Base-by-base conservation (phyloP, 2,113 vertebrate species). In the Sturnira hondurensis region DNA sequence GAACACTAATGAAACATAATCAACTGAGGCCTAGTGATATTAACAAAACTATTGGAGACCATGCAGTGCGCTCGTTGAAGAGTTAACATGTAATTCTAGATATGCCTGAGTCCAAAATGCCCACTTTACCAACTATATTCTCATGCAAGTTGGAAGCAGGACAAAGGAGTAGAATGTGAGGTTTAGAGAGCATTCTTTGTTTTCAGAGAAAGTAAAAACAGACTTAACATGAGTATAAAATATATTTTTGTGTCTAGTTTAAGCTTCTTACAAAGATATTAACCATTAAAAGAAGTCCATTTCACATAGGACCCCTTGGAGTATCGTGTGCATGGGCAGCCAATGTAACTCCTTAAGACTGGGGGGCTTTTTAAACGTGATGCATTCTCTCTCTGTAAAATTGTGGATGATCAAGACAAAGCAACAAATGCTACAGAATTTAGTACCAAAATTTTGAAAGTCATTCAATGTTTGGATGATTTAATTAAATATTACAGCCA, bases 181-280 rank as follows among this genome's bases (percentile, higher is more conserved):
- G 5, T 56, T 0, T 3, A 38, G 7, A 87, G 61, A 83, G 4
- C 5, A 56, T 76, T 58, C 31, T 36, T 82, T 95, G 36, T 89
- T 68, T 68, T 93, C 33, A 86, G 38, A 77, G 90, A 92, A 95
- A 15, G 6, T 58, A 61, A 85, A 86, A 93, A 20, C 9, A 15
- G 2, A 76, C 16, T 0, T 63, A 38, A 38, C 0, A 2, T 73
- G 45, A 82, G 2, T n/a, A 9, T 19, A 63, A 81, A 84, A 26
- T 26, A 9, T 33, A 52, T 54, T 54, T 89, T 12, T 33, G 0
- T n/a, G 11, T 19, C 43, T 61, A 50, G 4, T 0, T 80, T 74
- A 63, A 52, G 16, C 11, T 63, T 38, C 0, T 54, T 10, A 65
- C 9, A 47, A 50, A 78, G 2, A 26, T 41, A 54, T 56, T 36